A percentile compares a stretch with the other conserved stretches of the same genome.
phyloP scores from a whole-genome alignment of 1,140 invertebrate genomes.

The Apis laboriosa region DNA sequence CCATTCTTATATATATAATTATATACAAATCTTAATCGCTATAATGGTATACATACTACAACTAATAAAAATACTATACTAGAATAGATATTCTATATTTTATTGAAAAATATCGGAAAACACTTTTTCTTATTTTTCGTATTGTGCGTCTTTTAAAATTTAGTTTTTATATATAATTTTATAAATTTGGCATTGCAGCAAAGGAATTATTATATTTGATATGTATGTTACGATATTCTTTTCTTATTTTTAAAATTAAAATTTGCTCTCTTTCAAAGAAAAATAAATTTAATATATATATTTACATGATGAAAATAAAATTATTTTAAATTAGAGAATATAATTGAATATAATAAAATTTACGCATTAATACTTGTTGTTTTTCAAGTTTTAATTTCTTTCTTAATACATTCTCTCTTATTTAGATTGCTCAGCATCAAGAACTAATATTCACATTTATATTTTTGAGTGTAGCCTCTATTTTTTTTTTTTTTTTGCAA shows the following conservation, averaged over 20 bases:
- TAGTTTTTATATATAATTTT: conserved; percentile 22
- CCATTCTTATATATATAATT: conserved; percentile 10
- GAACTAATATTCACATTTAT: not conserved
- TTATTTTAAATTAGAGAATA: not conserved
- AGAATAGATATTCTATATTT: conserved; percentile 20
- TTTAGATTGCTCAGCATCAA: not conserved
- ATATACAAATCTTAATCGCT: conserved; percentile 38
- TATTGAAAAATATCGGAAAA: conserved; percentile 4
- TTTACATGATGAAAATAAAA: conserved; percentile 1
- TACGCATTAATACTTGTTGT: conserved; percentile 9
- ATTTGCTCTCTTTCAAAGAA: too few species aligned
- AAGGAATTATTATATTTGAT: conserved; percentile 41
- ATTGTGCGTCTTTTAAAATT: conserved; percentile 1
- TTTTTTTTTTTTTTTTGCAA: not conserved
- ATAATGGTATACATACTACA: conserved; percentile 6
- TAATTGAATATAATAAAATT: conserved; percentile 13
- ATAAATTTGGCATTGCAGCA: conserved; percentile 36
- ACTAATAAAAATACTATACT: not conserved
- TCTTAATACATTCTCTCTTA: not conserved
- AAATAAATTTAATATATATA: not conserved
- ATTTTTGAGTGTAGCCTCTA: conserved; percentile 15
- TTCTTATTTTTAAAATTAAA: conserved; percentile 1
- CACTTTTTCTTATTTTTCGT: not conserved
- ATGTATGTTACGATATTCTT: conserved; percentile 6
- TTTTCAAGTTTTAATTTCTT: not conserved